phyloP scores from a whole-genome alignment of 1,140 invertebrate genomes.

The Drosophila kohkoa region DNA sequence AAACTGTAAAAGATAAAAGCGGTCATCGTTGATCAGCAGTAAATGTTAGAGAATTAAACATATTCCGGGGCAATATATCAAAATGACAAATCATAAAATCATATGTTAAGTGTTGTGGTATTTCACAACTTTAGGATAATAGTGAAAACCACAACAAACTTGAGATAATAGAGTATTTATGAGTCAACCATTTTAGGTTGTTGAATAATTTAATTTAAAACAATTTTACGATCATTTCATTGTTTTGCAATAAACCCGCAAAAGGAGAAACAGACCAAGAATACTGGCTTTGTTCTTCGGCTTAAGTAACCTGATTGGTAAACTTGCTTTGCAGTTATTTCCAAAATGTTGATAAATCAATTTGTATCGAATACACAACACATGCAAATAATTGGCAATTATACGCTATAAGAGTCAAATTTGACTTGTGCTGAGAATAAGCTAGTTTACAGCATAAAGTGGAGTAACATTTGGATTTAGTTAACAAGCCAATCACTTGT shows the following conservation, averaged over 20 bases:
- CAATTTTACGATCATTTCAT: neutral
- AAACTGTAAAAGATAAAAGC: conserved; percentile 11
- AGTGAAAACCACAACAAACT: neutral
- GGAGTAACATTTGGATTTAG: neutral
- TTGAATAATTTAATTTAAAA: neutral
- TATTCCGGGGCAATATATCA: neutral
- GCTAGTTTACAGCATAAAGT: neutral
- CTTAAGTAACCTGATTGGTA: conserved; percentile 11
- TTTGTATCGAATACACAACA: neutral
- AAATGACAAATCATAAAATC: neutral
- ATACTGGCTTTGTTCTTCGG: neutral
- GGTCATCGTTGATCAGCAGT: neutral
- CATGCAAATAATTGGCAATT: conserved; percentile 8
- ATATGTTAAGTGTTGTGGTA: neutral
- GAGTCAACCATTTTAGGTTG: neutral
- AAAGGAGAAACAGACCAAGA: neutral
- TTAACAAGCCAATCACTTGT: conserved; percentile 16
- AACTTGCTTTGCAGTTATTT: conserved; percentile 10
- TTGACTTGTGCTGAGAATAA: neutral
- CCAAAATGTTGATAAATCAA: neutral
- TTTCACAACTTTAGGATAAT: neutral
- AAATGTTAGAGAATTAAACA: neutral
- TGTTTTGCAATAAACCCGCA: neutral
- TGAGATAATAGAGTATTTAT: neutral
- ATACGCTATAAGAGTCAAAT: neutral